Evolutionary conservation across 2,888 invertebrate species (phyloP), one percentile per base, ranked within the genome.

Genomic region (Cloeon dipterum): DNA sequence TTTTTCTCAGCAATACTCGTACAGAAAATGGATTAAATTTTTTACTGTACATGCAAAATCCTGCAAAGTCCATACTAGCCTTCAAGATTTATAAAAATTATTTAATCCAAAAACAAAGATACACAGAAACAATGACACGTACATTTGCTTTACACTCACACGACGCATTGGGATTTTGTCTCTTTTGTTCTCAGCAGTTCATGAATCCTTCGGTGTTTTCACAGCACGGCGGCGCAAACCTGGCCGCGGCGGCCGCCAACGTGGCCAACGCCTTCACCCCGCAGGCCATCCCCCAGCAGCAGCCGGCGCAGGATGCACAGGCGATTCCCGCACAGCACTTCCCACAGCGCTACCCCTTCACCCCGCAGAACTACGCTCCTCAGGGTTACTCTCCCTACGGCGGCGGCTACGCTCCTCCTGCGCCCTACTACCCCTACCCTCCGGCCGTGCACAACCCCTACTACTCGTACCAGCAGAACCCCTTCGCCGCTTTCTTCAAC

Each of bases 231-330:
- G n/a, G n/a, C 10, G 29, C 29, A 11, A 29, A 29, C 16, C 16
- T 29, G 29, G 29, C 29, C 7, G 29, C 29, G 5, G 23, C 23
- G 23, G 7, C 56, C 55, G 50, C 58, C 38, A 39, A 42, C 41
- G 50, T n/a, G n/a, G n/a, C n/a, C n/a, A n/a, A n/a, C n/a, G n/a
- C n/a, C n/a, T n/a, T n/a, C n/a, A n/a, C n/a, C n/a, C n/a, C n/a
- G n/a, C n/a, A n/a, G n/a, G n/a, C n/a, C n/a, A n/a, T n/a, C n/a
- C 37, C 36, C 2, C 42, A 42, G 16, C 41, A 36, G 26, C 41
- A 38, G n/a, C n/a, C n/a, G n/a, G n/a, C n/a, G n/a, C n/a, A n/a
- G n/a, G n/a, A 54, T 53, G 14, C 63, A 55, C 42, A 57, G 68
- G 33, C n/a, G 33, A n/a, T n/a, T n/a, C n/a, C n/a, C n/a, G 16